These are phyloP conservation scores for Siniperca scherzeri DNA, from an alignment of 2,797 vertebrate species.

Conservation along the genomic window DNA sequence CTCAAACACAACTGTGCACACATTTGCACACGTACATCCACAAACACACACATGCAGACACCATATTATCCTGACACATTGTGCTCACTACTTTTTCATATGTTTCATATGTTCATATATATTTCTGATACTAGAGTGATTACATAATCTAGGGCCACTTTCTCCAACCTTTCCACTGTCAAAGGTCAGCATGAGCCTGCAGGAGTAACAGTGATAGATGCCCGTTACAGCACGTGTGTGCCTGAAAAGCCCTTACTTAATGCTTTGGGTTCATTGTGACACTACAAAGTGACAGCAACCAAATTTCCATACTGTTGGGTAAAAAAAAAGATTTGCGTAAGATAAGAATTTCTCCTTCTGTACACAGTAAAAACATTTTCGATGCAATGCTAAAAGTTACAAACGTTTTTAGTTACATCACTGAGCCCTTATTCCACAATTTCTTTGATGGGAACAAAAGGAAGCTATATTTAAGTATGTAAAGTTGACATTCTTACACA, in stretches of 20 bases:
- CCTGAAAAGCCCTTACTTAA: background rate
- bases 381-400: background rate
- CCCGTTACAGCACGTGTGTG: background rate
- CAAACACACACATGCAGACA: background rate
- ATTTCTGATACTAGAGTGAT: slow-evolving; percentile 5
- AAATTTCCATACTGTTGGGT: background rate
- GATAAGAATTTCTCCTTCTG: background rate
- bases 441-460: background rate
- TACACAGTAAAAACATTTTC: background rate
- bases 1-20: background rate
- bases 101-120: no score
- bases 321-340: background rate
- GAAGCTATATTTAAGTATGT: background rate
- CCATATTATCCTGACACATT: background rate
- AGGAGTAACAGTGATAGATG: background rate
- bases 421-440: no score
- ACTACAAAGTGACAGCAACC: background rate
- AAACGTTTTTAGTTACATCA: background rate
- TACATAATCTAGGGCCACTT: slow-evolving; percentile 31
- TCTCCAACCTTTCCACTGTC: background rate
- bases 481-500: background rate
- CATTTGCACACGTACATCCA: background rate
- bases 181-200: background rate
- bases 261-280: background rate
- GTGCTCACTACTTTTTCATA: background rate